These are phyloP conservation scores for Tachuris rubrigastra DNA, from an alignment of 2,113 vertebrate genomes.

Conservation along the genomic window DNA sequence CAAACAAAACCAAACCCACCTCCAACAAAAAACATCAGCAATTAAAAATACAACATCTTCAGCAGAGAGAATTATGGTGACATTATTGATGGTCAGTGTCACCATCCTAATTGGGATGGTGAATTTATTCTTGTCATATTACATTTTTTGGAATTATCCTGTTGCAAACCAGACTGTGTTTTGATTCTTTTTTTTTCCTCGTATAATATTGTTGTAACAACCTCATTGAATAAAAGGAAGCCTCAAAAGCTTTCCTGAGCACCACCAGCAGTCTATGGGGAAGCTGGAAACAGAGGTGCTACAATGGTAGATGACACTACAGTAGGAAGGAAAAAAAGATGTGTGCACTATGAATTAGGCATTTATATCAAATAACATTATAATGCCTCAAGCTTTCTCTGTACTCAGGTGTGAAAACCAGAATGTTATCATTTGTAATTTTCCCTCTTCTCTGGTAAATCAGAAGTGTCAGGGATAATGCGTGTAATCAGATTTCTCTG, in stretches of 20 bases:
- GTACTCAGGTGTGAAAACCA: constrained; percentile 23
- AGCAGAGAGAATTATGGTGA: not conserved
- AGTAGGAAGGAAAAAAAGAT: not conserved
- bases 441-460: constrained; percentile 14
- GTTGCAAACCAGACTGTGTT: not conserved
- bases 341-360: not conserved
- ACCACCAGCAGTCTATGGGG: not conserved
- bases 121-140: not conserved
- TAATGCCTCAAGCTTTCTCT: not conserved
- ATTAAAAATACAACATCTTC: not conserved
- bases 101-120: not conserved
- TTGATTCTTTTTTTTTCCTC: not conserved
- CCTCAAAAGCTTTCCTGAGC: not conserved
- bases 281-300: not conserved
- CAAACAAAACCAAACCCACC: too few species aligned
- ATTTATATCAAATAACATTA: not conserved
- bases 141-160: not conserved
- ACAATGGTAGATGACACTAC: not conserved
- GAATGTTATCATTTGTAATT: constrained; percentile 21
- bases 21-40: not conserved
- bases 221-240: not conserved
- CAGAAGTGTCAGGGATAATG: constrained; percentile 14
- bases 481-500: constrained; percentile 35
- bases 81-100: not conserved
- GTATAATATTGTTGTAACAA: not conserved